Conservation (phyloP, 2,113 vertebrate genomes). For the Scortum barcoo region DNA sequence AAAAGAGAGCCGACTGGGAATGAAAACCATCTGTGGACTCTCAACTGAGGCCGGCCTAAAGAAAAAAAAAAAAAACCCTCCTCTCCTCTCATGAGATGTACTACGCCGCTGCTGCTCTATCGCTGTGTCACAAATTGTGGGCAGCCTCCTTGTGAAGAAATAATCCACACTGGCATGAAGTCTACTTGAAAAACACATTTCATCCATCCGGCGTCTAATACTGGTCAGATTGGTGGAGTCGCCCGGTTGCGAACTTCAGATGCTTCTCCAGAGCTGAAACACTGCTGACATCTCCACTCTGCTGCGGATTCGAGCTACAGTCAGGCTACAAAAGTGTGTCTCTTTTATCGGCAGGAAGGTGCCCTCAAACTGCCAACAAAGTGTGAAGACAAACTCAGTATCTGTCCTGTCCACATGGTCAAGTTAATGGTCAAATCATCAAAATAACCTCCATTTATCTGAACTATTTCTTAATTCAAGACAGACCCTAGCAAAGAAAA, state of each 20-base stretch:
- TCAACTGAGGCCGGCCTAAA: not conserved
- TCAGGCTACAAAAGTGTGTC: not conserved
- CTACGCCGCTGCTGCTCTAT: not conserved
- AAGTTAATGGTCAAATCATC: not conserved
- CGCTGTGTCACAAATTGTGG: not conserved
- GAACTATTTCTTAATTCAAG: not conserved
- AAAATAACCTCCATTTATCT: not conserved
- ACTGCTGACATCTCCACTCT: not conserved
- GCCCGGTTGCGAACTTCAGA: not conserved
- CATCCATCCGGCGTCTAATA: conserved; percentile 6
- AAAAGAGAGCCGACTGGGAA: not conserved
- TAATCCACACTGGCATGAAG: not conserved
- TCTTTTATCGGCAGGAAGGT: not conserved
- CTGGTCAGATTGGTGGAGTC: not conserved
- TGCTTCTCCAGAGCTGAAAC: not conserved
- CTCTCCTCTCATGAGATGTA: not conserved
- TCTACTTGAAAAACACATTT: conserved; percentile 3
- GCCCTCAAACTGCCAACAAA: not conserved
- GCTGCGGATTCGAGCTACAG: not conserved
- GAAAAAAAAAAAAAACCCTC: too few relatives aligned
- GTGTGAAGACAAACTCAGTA: not conserved
- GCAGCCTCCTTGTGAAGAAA: not conserved
- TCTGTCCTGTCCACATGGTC: not conserved
- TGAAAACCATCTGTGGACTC: not conserved
- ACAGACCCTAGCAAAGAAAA: not conserved